Conservation (phyloP, 53 echinoderm and acorn worm genomes). For the Antedon mediterranea region DNA sequence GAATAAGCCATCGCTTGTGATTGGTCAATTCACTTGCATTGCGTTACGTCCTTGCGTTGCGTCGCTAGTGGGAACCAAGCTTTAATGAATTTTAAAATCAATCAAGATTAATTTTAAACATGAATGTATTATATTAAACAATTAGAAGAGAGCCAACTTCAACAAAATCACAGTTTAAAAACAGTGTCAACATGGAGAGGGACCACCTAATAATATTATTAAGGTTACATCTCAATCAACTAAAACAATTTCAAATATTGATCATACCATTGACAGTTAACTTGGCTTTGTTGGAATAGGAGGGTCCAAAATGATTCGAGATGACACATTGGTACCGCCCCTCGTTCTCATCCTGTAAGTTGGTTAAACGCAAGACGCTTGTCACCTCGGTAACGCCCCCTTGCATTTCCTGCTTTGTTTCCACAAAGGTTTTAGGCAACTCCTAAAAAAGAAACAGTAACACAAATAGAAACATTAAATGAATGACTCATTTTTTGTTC, state of each 20-base stretch:
- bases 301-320: conserved; percentile 65
- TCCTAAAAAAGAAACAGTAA: not conserved
- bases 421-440: not conserved
- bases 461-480: not conserved
- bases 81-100: not conserved
- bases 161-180: not conserved
- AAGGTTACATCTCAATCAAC: not conserved
- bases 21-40: too few relatives aligned
- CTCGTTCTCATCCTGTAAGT: conserved; percentile 51
- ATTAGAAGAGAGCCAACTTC: not conserved
- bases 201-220: too few relatives aligned
- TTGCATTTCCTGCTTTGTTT: not conserved
- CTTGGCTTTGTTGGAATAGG: conserved; percentile 66
- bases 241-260: not conserved
- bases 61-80: too few relatives aligned
- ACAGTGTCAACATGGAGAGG: not conserved
- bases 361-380: conserved; percentile 46
- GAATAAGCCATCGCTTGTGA: too few relatives aligned
- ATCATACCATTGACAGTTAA: conserved; percentile 71
- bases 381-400: conserved; percentile 45
- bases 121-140: not conserved
- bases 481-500: too few relatives aligned
- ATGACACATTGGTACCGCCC: conserved; percentile 86
- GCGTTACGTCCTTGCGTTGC: too few relatives aligned
- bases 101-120: not conserved